Conservation (phyloP, 2,888 invertebrate species). For the Melinaea menophilus region DNA sequence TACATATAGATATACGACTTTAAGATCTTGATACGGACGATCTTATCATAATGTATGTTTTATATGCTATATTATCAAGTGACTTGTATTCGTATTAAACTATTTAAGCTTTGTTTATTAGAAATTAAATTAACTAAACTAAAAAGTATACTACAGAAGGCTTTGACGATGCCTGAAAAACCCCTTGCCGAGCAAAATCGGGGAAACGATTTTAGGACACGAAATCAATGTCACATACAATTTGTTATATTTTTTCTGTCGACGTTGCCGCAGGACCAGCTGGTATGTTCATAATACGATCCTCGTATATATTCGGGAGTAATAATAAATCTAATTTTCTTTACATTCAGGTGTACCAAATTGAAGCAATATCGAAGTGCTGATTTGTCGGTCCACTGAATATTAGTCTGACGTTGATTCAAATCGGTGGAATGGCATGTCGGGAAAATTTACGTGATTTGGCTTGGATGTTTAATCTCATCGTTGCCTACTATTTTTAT, state of each 20-base stretch:
- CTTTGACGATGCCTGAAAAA: too few species aligned
- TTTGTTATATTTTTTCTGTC: slow-evolving; percentile 7
- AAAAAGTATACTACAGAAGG: too few species aligned
- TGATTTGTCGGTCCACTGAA: slow-evolving; percentile 74
- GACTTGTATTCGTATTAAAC: too few species aligned
- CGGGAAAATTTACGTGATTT: slow-evolving; percentile 50
- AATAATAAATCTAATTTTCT: slow-evolving; percentile 69
- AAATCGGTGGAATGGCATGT: slow-evolving; percentile 55
- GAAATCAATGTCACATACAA: neutral
- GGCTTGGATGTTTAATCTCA: slow-evolving; percentile 39
- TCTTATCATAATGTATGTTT: neutral
- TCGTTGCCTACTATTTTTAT: neutral
- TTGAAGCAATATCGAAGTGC: slow-evolving; percentile 76
- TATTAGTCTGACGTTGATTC: slow-evolving; percentile 74
- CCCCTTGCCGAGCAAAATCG: too few species aligned
- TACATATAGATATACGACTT: slow-evolving; percentile 6
- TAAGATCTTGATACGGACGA: slow-evolving; percentile 15
- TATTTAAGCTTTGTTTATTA: too few species aligned
- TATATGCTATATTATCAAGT: too few species aligned
- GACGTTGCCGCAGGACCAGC: too few species aligned
- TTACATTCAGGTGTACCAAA: slow-evolving; percentile 70
- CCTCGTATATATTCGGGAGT: slow-evolving; percentile 35
- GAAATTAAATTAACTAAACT: too few species aligned
- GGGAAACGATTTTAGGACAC: too few species aligned
- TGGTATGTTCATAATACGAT: slow-evolving; percentile 1